Conservation (phyloP, 2,113 vertebrate species). For the Lagopus muta region DNA sequence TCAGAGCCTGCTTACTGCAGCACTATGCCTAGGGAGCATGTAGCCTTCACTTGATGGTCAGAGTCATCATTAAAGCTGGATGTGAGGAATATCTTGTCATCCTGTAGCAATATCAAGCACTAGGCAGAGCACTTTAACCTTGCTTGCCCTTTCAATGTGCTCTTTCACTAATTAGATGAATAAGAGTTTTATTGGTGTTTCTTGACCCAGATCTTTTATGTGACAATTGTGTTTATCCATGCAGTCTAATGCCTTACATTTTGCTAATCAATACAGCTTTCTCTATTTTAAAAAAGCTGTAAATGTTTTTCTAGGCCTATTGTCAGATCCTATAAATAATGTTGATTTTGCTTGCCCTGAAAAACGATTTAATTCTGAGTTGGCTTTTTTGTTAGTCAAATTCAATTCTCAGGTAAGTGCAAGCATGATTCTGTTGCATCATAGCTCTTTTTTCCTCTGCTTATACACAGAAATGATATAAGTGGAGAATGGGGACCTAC, state of each 20-base stretch:
- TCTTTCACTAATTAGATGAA: conserved; percentile 13
- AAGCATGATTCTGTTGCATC: neutral
- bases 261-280: conserved; percentile 55
- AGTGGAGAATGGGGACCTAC: neutral
- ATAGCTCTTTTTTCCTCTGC: neutral
- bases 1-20: neutral
- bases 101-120: neutral
- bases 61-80: neutral
- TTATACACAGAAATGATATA: neutral
- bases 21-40: neutral
- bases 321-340: neutral
- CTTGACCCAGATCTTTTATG: conserved; percentile 18
- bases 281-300: conserved; percentile 50
- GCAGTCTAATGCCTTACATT: conserved; percentile 25
- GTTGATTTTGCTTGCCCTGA: conserved; percentile 19
- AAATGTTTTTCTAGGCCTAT: neutral
- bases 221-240: neutral
- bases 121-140: conserved; percentile 30
- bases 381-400: conserved; percentile 68
- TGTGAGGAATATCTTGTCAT: neutral
- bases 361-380: conserved; percentile 65
- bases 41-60: fast-evolving
- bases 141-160: conserved; percentile 17
- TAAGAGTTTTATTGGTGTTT: conserved; percentile 38
- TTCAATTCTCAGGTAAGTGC: conserved; percentile 14